Conservation (phyloP, 1,140 invertebrate genomes). For the Limonius californicus region DNA sequence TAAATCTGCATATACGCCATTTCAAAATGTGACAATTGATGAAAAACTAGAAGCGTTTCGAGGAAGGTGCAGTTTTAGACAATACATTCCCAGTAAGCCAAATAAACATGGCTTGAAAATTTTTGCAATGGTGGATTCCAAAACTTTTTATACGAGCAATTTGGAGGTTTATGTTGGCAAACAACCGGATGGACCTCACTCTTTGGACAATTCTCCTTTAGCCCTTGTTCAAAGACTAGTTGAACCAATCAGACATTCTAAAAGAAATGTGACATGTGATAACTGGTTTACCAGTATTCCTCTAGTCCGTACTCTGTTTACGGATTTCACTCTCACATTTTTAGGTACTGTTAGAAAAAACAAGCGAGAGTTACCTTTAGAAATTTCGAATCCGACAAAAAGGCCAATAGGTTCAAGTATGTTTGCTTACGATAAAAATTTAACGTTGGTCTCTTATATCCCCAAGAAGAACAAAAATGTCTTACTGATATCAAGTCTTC, state of each 20-base stretch:
- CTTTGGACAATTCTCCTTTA: not conserved
- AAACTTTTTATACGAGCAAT: slow-evolving; percentile 22
- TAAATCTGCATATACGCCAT: no score
- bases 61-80: slow-evolving; percentile 45
- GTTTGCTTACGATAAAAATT: not conserved
- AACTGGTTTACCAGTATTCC: slow-evolving; percentile 14
- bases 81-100: slow-evolving; percentile 49
- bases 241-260: not conserved
- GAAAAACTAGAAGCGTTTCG: no score
- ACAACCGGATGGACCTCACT: not conserved
- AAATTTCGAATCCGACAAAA: not conserved
- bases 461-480: not conserved
- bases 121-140: slow-evolving; percentile 37
- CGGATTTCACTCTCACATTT: not conserved
- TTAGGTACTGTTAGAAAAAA: slow-evolving; percentile 4
- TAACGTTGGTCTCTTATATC: not conserved
- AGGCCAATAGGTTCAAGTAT: not conserved
- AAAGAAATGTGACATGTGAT: slow-evolving; percentile 14
- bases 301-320: not conserved
- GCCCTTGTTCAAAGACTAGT: not conserved
- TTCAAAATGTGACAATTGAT: no score
- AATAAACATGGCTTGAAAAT: slow-evolving; percentile 49
- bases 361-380: not conserved
- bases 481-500: not conserved
- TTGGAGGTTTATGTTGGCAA: slow-evolving; percentile 12